phyloP scores from a whole-genome alignment of 2,113 vertebrate species.

The Mesembrinibis cayennensis region DNA sequence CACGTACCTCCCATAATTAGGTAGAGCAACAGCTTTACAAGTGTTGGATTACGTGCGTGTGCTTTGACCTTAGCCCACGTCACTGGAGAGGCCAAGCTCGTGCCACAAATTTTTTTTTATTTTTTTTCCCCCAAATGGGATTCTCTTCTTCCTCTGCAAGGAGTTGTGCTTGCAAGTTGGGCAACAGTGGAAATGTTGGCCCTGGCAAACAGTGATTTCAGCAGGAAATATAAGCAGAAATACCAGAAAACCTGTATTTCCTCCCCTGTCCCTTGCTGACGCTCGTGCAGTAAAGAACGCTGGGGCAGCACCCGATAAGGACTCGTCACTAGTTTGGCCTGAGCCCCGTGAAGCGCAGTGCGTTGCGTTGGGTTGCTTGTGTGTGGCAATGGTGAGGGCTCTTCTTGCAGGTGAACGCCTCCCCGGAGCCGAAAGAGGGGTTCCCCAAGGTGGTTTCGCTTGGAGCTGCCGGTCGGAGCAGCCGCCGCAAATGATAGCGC shows the following conservation, averaged over 20 bases:
- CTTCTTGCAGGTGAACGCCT: fast-evolving
- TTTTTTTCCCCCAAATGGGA: neutral
- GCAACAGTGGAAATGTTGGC: neutral
- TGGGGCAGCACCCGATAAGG: neutral
- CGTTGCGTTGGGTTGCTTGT: fast-evolving
- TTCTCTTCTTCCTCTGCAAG: neutral
- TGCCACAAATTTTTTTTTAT: neutral
- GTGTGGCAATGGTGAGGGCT: fast-evolving
- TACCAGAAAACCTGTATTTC: neutral
- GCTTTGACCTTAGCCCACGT: neutral
- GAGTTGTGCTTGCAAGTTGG: neutral
- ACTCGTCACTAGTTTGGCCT: fast-evolving
- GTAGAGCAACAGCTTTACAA: neutral
- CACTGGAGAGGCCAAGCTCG: neutral
- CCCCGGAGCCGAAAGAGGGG: fast-evolving
- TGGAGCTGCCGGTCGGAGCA: neutral
- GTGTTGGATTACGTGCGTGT: neutral
- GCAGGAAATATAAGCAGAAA: neutral
- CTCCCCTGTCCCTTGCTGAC: neutral
- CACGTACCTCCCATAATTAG: neutral
- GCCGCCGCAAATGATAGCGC: fast-evolving
- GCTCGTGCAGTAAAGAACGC: neutral
- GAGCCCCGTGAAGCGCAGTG: fast-evolving
- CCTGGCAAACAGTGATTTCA: neutral
- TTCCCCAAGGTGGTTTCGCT: fast-evolving